Base-by-base conservation (phyloP, 2,797 vertebrate genomes). In the Enteromius afrohamiltoni region DNA sequence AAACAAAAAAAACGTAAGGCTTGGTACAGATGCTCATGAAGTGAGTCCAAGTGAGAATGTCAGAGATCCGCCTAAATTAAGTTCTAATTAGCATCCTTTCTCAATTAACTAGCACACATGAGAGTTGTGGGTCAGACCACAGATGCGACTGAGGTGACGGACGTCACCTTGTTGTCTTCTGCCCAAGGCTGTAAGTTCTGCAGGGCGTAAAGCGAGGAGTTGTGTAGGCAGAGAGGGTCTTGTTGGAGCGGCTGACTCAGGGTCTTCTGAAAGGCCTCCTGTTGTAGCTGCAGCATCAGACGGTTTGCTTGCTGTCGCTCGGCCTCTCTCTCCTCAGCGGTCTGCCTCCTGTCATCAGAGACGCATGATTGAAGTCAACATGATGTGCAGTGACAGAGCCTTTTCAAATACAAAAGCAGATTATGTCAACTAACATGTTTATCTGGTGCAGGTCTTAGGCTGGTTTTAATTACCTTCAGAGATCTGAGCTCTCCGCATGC, bases 151-250 rank as follows among this genome's bases (percentile, higher is more conserved):
- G 94, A 94, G 93, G 95, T 95, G 94, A 95, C 94, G 90, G 95
- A 95, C 91, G 95, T 95, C 94, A 96, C 97, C 94, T 97, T 97
- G 95, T 96, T 96, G 91, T 98, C 97, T 83, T 99, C 97, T 0
- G 97, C 98, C 98, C 98, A 99, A 82, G 98, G 98, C 94, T 99
- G 97, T 87, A 99, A 95, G 95, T 98, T 99, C 95, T 99, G 98
- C 92, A 99, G 94, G 88, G 98, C 98, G 74, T 97, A 99, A 81
- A 99, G 96, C 14, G 98, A 99, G 86, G 98, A 97, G 94, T 99
- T 99, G 95, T 99, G 98, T 92, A 98, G 94, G 92, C 98, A 99
- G 87, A 99, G 96, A 0, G 97, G 97, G 93, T 99, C 98, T 26
- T 95, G 97, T 82, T 97, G 96, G 90, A 98, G 93, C 9, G 97